A percentile compares a stretch with the other conserved stretches of the same genome.
Evolutionary conservation across 2,797 vertebrate species (phyloP).

Genomic region (Anniella stebbinsi): DNA sequence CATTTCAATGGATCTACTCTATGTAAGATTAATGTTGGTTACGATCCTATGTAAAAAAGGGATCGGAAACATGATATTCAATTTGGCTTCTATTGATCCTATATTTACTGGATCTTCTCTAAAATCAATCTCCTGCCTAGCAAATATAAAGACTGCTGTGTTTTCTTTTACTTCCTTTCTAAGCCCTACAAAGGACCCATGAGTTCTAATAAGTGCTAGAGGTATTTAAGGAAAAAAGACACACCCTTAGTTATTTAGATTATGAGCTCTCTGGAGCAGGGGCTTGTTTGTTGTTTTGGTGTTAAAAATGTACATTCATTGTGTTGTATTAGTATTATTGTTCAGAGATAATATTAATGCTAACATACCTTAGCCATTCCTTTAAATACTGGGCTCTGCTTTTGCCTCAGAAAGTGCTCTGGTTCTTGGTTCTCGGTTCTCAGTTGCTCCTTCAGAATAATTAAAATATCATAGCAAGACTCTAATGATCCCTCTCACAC

Average conservation of each 20-base stretch:
- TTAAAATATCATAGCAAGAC: neutral
- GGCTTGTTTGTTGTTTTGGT: neutral
- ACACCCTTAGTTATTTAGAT: neutral
- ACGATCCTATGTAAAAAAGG: no score
- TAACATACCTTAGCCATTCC: neutral
- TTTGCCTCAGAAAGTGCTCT: neutral
- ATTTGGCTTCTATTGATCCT: neutral
- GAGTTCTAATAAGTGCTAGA: neutral
- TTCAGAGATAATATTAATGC: no score
- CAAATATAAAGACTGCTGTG: neutral
- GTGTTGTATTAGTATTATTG: neutral
- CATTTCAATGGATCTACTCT: no score
- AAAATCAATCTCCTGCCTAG: neutral
- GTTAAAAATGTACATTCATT: neutral
- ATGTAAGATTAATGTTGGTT: no score
- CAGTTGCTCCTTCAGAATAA: neutral
- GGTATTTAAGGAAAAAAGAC: neutral
- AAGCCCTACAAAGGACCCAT: neutral
- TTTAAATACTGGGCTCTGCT: neutral
- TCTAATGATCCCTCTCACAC: neutral
- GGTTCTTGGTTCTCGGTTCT: neutral
- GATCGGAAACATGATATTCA: neutral
- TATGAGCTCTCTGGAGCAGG: neutral
- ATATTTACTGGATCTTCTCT: neutral
- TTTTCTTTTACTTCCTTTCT: neutral